Base-by-base conservation (phyloP, 2,113 vertebrate species). In the Hirundichthys speculiger region DNA sequence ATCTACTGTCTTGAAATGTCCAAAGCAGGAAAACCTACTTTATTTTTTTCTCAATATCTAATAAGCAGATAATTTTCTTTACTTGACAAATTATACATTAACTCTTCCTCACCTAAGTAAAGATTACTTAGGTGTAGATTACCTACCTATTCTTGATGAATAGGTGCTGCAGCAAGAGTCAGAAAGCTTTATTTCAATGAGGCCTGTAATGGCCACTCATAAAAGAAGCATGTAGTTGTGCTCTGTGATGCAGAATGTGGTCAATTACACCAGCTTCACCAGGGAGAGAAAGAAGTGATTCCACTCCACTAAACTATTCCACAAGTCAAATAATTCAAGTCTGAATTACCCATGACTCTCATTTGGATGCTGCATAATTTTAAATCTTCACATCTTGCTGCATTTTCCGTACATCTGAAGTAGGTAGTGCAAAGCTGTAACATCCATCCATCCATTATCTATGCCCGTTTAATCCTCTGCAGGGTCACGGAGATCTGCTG, bases 181-280 rank as follows among this genome's bases (percentile, higher is more conserved):
- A 51, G 41, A 57, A 18, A 66, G 43, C 46, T 41, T 75, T 60
- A 50, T 60, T 55, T 64, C 72, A 57, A 42, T 25, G 45, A 78
- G 69, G 39, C 27, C 65, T 61, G 27, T 27, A 27, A 27, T 27
- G 27, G 27, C 8, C 27, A 8, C 38, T 11, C 53, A 46, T 62
- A 53, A 55, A 66, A 69, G 45, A 51, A 50, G n/a, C 21, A 5
- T 13, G 39, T 49, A 61, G 52, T 60, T 64, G 50, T 73, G 61
- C 48, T 65, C 73, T 5, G n/a, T 46, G 71, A 79, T 75, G 82
- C 72, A 76, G 77, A 84, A 69, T 51, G 1, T 2, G 16, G 30
- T 61, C 79, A 76, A 73, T 88, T 79, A 85, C 82, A 66, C 39
- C 38, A 60, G 66, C 73, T 77, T 75, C 48, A 40, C 45, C 20